These are phyloP conservation scores for Emydocephalus ijimae DNA, from an alignment of 2,113 vertebrate species.

Conservation along the genomic window DNA sequence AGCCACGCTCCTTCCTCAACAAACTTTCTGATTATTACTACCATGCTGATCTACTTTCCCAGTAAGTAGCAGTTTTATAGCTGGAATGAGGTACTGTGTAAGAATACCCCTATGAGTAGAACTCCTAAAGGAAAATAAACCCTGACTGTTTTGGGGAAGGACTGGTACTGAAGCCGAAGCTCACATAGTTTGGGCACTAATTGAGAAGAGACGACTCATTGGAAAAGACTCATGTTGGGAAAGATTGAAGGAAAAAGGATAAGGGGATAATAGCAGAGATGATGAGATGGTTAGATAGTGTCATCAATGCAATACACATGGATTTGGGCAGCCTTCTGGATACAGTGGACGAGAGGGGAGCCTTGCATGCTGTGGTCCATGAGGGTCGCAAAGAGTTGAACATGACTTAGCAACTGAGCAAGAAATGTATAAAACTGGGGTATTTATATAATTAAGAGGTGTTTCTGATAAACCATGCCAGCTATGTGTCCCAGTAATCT, in stretches of 20 bases:
- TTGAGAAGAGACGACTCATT: neutral
- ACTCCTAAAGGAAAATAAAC: neutral
- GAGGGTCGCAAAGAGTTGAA: neutral
- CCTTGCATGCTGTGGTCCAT: neutral
- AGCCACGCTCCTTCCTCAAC: slow-evolving; percentile 92
- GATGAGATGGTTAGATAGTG: neutral
- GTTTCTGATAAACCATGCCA: neutral
- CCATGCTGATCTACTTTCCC: slow-evolving; percentile 90
- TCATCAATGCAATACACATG: neutral
- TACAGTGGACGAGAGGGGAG: neutral
- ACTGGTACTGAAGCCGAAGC: neutral
- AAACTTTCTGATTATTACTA: slow-evolving; percentile 94
- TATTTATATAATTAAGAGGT: neutral
- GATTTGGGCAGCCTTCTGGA: neutral
- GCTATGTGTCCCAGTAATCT: neutral
- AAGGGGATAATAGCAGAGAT: neutral
- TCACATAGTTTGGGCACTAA: neutral
- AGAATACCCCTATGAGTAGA: neutral
- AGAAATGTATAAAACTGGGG: neutral
- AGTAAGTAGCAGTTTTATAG: slow-evolving; percentile 67
- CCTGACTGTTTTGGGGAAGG: neutral
- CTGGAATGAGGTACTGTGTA: neutral
- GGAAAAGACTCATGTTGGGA: neutral
- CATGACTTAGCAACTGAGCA: neutral
- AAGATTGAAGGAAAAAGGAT: neutral